These are phyloP conservation scores for Helobdella robusta DNA, from an alignment of 2,888 invertebrate species.

Conservation along the genomic window DNA sequence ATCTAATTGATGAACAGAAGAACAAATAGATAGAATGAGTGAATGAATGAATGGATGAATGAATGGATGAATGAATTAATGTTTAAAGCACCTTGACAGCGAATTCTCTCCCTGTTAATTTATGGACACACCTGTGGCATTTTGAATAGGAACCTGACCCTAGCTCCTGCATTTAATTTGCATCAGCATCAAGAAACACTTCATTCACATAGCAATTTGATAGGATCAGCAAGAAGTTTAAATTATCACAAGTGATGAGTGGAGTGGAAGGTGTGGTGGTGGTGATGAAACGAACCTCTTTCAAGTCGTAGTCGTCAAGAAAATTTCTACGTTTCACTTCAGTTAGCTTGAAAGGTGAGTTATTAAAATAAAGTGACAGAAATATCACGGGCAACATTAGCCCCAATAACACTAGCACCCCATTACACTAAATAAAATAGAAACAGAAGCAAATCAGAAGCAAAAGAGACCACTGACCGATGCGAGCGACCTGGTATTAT, in stretches of 20 bases:
- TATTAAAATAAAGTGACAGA: background rate
- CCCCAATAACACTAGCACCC: background rate
- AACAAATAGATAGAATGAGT: background rate
- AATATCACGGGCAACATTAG: background rate
- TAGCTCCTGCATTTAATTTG: slow-evolving; percentile 54
- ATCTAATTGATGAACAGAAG: slow-evolving; percentile 55
- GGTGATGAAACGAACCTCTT: slow-evolving; percentile 60
- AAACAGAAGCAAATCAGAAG: too few species aligned
- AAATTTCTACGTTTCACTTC: slow-evolving; percentile 63
- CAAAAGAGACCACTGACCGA: slow-evolving; percentile 9
- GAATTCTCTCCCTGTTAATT: slow-evolving; percentile 73
- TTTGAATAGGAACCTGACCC: slow-evolving; percentile 89
- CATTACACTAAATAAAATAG: too few species aligned
- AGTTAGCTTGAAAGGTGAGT: too few species aligned
- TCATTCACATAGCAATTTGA: too few species aligned
- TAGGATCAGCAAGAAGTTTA: too few species aligned
- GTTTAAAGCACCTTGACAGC: slow-evolving; percentile 87
- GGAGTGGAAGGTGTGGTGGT: too few species aligned
- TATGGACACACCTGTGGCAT: slow-evolving; percentile 82
- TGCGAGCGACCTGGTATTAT: slow-evolving; percentile 24
- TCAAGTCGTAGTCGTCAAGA: slow-evolving; percentile 80
- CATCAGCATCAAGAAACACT: slow-evolving; percentile 13
- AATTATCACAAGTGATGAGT: too few species aligned
- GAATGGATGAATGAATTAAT: too few species aligned
- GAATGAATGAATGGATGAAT: background rate